Conservation (phyloP, 1,140 invertebrate species). For the Planococcus citri region DNA sequence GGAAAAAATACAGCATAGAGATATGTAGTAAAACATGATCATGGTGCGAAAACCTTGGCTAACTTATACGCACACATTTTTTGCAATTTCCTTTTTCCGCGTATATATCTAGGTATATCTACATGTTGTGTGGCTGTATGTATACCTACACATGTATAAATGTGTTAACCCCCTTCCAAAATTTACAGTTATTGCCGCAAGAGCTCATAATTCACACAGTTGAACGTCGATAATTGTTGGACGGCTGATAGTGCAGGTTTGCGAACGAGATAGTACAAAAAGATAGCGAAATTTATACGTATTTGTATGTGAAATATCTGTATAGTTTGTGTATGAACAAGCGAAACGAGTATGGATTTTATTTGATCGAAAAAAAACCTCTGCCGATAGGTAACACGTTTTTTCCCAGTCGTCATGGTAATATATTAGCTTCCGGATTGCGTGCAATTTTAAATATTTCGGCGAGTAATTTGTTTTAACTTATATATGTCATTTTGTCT, state of each 20-base stretch:
- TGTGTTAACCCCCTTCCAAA: not conserved
- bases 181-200: not conserved
- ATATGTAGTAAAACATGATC: not conserved
- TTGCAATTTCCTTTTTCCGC: not conserved
- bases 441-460: slow-evolving; percentile 7
- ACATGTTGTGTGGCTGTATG: too few species aligned
- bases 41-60: not conserved
- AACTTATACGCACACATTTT: not conserved
- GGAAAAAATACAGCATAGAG: not conserved
- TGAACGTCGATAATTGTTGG: slow-evolving; percentile 7
- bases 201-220: not conserved
- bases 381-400: not conserved
- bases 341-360: slow-evolving; percentile 1
- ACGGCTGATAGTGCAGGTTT: not conserved
- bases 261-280: not conserved
- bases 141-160: too few species aligned
- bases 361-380: not conserved
- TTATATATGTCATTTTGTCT: not conserved
- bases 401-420: not conserved
- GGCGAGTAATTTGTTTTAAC: slow-evolving; percentile 2
- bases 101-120: too few species aligned
- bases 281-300: not conserved
- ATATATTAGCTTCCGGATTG: not conserved
- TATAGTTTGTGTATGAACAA: not conserved
- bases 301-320: not conserved